Percentiles rank a stretch among this genome's conserved stretches.
These are phyloP conservation scores for Petrolisthes cinctipes DNA, from an alignment of 2,888 invertebrate genomes.

Conservation along the genomic window DNA sequence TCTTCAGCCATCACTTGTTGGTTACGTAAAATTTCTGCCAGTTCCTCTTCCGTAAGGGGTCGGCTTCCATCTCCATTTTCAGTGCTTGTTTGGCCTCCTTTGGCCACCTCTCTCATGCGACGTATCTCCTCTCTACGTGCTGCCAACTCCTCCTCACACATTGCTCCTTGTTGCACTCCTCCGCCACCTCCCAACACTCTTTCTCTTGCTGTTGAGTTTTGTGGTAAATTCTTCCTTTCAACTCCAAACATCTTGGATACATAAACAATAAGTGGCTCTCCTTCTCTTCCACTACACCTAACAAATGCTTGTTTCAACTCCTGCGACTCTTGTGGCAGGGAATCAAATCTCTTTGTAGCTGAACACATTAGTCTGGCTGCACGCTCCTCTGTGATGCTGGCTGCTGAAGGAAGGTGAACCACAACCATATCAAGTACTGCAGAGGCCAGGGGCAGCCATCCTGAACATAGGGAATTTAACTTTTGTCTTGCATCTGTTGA, in stretches of 20 bases:
- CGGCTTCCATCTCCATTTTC: background rate
- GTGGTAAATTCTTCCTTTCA: constrained; percentile 81
- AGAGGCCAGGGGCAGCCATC: constrained; percentile 89
- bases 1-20: constrained; percentile 39
- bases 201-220: constrained; percentile 82
- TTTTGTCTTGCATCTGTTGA: constrained; percentile 83
- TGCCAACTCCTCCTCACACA: constrained; percentile 83
- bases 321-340: constrained; percentile 79
- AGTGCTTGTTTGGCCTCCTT: constrained; percentile 59
- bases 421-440: constrained; percentile 87
- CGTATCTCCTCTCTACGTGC: constrained; percentile 78
- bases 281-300: constrained; percentile 77
- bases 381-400: constrained; percentile 80
- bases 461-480: constrained; percentile 84
- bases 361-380: constrained; percentile 87
- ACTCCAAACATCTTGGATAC: constrained; percentile 78
- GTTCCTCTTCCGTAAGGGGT: constrained; percentile 38
- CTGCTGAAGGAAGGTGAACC: constrained; percentile 84
- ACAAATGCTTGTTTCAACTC: constrained; percentile 79
- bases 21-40: constrained; percentile 36
- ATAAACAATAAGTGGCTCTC: constrained; percentile 80
- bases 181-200: constrained; percentile 78
- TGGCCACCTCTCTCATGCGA: constrained; percentile 75
- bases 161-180: background rate
- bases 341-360: constrained; percentile 77